Evolutionary conservation across 92 coral and sea anemone species (phyloP), one percentile per base, ranked within the genome.

Genomic region (Epizoanthus fatuus): DNA sequence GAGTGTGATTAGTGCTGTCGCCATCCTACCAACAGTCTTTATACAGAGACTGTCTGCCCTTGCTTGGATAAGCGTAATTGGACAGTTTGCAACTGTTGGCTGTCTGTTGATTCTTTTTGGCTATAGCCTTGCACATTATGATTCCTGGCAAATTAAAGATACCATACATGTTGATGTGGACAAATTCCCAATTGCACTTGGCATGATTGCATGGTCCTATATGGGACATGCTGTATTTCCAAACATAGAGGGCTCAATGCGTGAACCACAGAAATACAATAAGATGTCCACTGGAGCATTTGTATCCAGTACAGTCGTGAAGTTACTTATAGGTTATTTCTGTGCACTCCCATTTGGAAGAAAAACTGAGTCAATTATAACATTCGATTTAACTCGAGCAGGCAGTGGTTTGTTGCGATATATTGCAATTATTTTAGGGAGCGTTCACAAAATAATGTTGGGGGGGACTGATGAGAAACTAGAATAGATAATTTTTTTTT

Each of bases 31-130:
- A 8, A 64, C 82, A 51, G 96, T 92, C 16, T 81, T 88, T 19
- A 87, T 95, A 63, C 70, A 73, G 65, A 68, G 56, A 32, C 91
- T 95, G 54, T 81, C 94, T 3, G 68, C 93, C 22, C 89, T 95
- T 14, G 98, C 98, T 47, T 95, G 98, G 98, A 75, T 95, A 53
- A 95, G 98, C 65, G 85, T 95, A 89, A 69, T 92, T 6, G 93
- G 93, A 17, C 94, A 90, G 1, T 7, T 92, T 8, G 89, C 98
- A 20, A 84, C 93, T 2, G 79, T 95, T 15, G 57, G 73, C 56
- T 90, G 89, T 59, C 51, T 84, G 49, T 45, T 92, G 25, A 80
- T 95, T 15, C 62, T 95, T 0, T 74, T 95, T 10, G 96, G 98
- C 14, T 90, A 79, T 74, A 74, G 89, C 53, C 22, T 95, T 25